Conservation (phyloP, 1,140 invertebrate species). For the Sinella curviseta region DNA sequence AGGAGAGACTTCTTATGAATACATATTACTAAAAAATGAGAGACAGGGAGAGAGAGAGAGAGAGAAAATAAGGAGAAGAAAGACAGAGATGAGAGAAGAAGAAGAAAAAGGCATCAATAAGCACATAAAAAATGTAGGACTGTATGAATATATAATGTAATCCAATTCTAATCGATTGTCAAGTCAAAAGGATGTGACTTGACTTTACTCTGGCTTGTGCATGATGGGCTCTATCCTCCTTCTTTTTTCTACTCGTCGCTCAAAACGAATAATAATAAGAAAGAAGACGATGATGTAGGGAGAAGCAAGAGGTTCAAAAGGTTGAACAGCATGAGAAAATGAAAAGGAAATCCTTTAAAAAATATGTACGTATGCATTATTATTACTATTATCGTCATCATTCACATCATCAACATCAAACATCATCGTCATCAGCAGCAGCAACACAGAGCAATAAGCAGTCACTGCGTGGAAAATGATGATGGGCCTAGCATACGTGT, state of each 20-base stretch:
- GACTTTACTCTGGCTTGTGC: neutral
- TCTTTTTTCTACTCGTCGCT: neutral
- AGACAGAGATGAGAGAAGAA: neutral
- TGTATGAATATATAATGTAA: slow-evolving; percentile 13
- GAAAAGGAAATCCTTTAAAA: neutral
- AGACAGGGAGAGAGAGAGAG: slow-evolving; percentile 14
- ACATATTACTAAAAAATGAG: neutral
- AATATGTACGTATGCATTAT: neutral
- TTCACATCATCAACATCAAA: neutral
- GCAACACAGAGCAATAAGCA: too few species aligned
- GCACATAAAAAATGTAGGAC: slow-evolving; percentile 11
- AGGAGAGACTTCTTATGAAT: slow-evolving; percentile 5
- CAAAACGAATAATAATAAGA: neutral
- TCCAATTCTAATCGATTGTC: slow-evolving; percentile 28
- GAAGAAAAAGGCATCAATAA: slow-evolving; percentile 20
- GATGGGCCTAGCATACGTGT: neutral
- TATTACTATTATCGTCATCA: neutral
- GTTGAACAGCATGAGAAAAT: neutral
- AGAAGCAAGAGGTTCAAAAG: neutral
- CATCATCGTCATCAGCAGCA: too few species aligned
- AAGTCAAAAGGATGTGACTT: slow-evolving; percentile 24
- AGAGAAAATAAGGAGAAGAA: slow-evolving; percentile 21
- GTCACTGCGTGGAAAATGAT: neutral
- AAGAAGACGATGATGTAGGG: neutral
- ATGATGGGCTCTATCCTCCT: neutral